Percentiles rank a stretch among this genome's conserved stretches.
Conservation (phyloP, 2,888 invertebrate genomes). For the Acrobasis repandana region DNA sequence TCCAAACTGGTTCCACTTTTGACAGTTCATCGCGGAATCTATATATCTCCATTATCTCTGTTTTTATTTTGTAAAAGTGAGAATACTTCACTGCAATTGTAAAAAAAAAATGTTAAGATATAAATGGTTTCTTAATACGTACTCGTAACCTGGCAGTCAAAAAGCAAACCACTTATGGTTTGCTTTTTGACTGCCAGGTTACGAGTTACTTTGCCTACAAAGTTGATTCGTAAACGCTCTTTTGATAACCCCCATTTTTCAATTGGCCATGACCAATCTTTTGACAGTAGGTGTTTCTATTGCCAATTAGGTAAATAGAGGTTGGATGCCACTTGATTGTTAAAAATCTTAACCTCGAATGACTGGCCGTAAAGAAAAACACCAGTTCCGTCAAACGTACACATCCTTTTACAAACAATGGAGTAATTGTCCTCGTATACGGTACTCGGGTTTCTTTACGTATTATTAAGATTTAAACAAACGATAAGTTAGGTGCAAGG, state of each 20-base stretch:
- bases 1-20: no score
- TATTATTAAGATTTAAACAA: background rate
- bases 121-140: no score
- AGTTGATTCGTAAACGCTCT: background rate
- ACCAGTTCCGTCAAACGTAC: background rate
- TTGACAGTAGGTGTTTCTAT: background rate
- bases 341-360: constrained; percentile 12
- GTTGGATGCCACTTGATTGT: background rate
- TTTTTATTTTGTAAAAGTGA: no score
- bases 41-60: no score
- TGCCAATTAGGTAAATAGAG: constrained; percentile 1
- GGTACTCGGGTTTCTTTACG: background rate
- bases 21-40: no score
- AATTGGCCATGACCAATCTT: constrained; percentile 4
- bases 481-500: background rate
- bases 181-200: no score
- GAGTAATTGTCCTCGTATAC: background rate
- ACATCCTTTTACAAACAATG: constrained; percentile 13
- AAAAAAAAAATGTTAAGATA: no score
- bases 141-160: no score
- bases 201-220: no score
- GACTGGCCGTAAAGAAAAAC: background rate
- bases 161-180: no score
- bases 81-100: no score
- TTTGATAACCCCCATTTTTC: background rate